Conservation (phyloP, 2,888 invertebrate genomes). For the Blastobasis lacticolella region DNA sequence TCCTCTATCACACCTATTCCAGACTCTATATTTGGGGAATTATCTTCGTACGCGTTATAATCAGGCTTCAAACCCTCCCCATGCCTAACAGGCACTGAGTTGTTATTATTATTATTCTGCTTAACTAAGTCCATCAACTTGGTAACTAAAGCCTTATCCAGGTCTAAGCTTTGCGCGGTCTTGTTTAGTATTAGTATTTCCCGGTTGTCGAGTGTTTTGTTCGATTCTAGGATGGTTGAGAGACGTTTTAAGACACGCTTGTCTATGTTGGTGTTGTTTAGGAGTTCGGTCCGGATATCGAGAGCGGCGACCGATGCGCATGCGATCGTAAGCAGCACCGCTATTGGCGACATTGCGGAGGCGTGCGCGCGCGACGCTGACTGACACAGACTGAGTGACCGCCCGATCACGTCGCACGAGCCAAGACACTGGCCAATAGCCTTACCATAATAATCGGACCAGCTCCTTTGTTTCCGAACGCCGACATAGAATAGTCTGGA, state of each 20-base stretch:
- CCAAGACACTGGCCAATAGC: constrained; percentile 10
- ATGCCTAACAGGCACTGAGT: neutral
- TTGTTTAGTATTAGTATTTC: constrained; percentile 38
- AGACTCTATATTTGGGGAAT: constrained; percentile 20
- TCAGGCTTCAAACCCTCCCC: constrained; percentile 1
- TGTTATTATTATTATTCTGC: constrained; percentile 14
- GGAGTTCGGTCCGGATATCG: constrained; percentile 18
- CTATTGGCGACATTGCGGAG: constrained; percentile 40
- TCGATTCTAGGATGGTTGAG: constrained; percentile 32
- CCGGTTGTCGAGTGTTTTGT: constrained; percentile 33
- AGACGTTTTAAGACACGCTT: constrained; percentile 36
- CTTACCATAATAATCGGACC: neutral
- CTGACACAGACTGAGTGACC: constrained; percentile 37
- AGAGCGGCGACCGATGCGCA: constrained; percentile 38
- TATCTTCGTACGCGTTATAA: constrained; percentile 21
- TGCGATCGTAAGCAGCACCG: constrained; percentile 40
- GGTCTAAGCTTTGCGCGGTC: constrained; percentile 36
- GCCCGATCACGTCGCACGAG: neutral
- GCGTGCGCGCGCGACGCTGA: constrained; percentile 58
- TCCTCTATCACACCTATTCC: constrained; percentile 47
- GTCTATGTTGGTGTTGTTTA: constrained; percentile 37
- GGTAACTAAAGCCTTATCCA: constrained; percentile 40
- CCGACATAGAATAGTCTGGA: too few relatives aligned
- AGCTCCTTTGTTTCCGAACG: constrained; percentile 30
- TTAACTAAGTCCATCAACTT: constrained; percentile 38